Evolutionary conservation across 2,888 invertebrate genomes (phyloP).

Genomic region (Prenolepis imparis): DNA sequence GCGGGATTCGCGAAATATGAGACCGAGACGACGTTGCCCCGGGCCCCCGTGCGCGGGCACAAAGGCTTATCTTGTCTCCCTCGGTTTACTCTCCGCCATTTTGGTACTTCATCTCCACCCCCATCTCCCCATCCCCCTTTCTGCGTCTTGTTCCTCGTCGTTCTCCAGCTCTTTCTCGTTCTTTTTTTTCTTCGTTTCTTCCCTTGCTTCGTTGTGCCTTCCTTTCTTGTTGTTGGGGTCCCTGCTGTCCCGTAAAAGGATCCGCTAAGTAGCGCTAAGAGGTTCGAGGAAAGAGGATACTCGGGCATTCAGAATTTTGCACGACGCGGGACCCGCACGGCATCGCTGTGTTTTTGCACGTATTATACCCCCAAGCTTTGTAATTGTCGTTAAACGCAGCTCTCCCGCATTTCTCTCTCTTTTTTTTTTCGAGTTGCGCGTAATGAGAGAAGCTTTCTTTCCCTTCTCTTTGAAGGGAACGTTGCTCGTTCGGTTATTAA

Average conservation of each 20-base stretch:
- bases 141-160: slow-evolving; percentile 52
- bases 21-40: slow-evolving; percentile 79
- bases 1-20: slow-evolving; percentile 85
- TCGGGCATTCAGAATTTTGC: slow-evolving; percentile 78
- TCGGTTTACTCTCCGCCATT: slow-evolving; percentile 77
- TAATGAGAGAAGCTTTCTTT: slow-evolving; percentile 67
- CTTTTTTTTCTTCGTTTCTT: slow-evolving; percentile 71
- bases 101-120: slow-evolving; percentile 76
- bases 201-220: slow-evolving; percentile 72
- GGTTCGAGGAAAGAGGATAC: slow-evolving; percentile 82
- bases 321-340: slow-evolving; percentile 48
- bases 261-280: slow-evolving; percentile 82
- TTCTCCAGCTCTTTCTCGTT: slow-evolving; percentile 61
- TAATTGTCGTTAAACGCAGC: slow-evolving; percentile 64
- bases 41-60: slow-evolving; percentile 72
- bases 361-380: slow-evolving; percentile 59
- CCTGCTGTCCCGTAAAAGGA: slow-evolving; percentile 81
- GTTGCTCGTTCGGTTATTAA: slow-evolving; percentile 20
- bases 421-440: slow-evolving; percentile 23
- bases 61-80: slow-evolving; percentile 84
- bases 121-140: slow-evolving; percentile 53
- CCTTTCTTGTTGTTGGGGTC: slow-evolving; percentile 76
- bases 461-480: slow-evolving; percentile 1
- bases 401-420: slow-evolving; percentile 10
- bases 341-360: slow-evolving; percentile 30